Evolutionary conservation across 2,113 vertebrate species (phyloP), one percentile per base, ranked within the genome.

Genomic region (Barnardius zonarius): DNA sequence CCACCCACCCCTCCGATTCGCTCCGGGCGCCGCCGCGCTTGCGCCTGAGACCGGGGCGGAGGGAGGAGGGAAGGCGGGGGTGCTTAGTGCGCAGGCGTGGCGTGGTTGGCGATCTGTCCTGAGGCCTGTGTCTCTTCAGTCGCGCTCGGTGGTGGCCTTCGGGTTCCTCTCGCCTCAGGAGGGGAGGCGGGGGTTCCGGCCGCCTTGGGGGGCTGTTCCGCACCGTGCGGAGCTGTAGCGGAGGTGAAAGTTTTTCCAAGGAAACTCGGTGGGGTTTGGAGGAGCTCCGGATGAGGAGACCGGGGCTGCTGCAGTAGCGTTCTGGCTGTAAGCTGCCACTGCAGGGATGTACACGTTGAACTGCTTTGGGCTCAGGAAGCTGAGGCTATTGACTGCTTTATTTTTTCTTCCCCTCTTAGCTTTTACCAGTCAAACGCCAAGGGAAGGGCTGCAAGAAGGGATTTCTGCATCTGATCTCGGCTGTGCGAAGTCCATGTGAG

Each of bases 21-120:
- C 33, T 27, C 18, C 5, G 2, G 37, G 20, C 3, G 27, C 27
- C 1, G 3, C 5, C 6, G 66, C 80, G 70, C 92, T 25, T 51
- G 93, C 90, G 92, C 49, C 27, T 52, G 27, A 28, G 15, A 5
- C 8, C 8, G 14, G 8, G 14, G 31, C 3, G 17, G 52, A 55
- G 30, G 30, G 18, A 20, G 11, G 30, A 5, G 30, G 30, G 18
- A 57, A 18, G 31, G 31, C 4, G 19, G 19, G 54, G 19, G 31
- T 2, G 27, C 9, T 33, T 43, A 2, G 64, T 24, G 74, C 55
- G 55, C 74, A 62, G 46, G 64, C 46, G 74, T 8, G 12, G 19
- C 13, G 10, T 1, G 25, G 37, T 0, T 1, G 31, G 10, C 2
- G 13, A 7, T 43, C 2, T 1, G 39, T 12, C 37, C 51, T 10